Conservation (phyloP, 1,140 invertebrate species). For the Zaprionus tsacasi region DNA sequence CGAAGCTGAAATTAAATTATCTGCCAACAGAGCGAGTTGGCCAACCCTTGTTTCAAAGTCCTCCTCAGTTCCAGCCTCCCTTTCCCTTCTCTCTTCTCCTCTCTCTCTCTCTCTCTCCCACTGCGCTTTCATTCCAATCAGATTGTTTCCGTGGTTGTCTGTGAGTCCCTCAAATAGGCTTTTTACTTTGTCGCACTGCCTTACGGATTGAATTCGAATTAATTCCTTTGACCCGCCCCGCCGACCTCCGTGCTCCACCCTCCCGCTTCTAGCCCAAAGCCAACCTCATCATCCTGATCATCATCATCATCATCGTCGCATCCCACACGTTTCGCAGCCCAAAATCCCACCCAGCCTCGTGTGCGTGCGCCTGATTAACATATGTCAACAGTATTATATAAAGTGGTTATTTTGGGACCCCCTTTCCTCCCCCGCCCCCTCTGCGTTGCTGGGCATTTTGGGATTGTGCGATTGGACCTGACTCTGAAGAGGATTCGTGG, state of each 20-base stretch:
- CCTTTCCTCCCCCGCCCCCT: background rate
- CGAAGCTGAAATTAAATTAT: constrained; percentile 84
- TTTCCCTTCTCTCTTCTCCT: background rate
- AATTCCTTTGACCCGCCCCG: constrained; percentile 83
- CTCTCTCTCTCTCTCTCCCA: background rate
- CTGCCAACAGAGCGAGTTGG: constrained; percentile 68
- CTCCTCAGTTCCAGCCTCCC: constrained; percentile 1
- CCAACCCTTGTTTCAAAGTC: constrained; percentile 80
- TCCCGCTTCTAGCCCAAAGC: background rate
- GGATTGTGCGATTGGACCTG: constrained; percentile 47
- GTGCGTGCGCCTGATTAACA: constrained; percentile 84
- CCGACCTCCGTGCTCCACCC: constrained; percentile 6
- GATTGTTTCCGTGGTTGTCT: constrained; percentile 80
- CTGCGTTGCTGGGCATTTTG: constrained; percentile 49
- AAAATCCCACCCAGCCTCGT: constrained; percentile 53
- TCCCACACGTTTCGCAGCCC: constrained; percentile 44
- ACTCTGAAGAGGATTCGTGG: constrained; percentile 14
- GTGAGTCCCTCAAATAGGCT: constrained; percentile 73
- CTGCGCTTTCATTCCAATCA: constrained; percentile 78
- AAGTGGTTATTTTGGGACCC: constrained; percentile 68
- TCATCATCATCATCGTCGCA: constrained; percentile 49
- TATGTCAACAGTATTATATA: constrained; percentile 84
- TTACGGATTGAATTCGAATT: constrained; percentile 83
- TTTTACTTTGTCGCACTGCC: constrained; percentile 77
- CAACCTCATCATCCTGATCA: constrained; percentile 42